phyloP scores from a whole-genome alignment of 2,888 invertebrate species.

The Keiferia lycopersicella region DNA sequence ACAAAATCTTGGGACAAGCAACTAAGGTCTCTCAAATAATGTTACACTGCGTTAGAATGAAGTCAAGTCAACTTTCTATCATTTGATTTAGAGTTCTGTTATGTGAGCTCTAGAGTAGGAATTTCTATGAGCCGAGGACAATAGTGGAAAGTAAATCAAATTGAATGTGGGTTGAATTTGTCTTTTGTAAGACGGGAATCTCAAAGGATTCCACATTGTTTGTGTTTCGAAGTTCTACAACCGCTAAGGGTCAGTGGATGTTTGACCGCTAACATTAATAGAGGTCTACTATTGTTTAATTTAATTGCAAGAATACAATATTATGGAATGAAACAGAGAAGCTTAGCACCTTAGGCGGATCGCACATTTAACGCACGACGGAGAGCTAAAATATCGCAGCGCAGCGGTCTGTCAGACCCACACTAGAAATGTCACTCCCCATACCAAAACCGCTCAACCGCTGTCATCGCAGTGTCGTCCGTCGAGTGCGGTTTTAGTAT shows the following conservation, averaged over 20 bases:
- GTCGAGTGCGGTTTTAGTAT: too few species aligned
- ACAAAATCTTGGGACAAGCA: slow-evolving; percentile 53
- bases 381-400: too few species aligned
- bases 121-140: slow-evolving; percentile 34
- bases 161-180: slow-evolving; percentile 43
- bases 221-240: slow-evolving; percentile 31
- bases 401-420: too few species aligned
- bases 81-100: slow-evolving; percentile 40
- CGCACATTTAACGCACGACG: too few species aligned
- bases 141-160: slow-evolving; percentile 46
- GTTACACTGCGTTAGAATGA: slow-evolving; percentile 50
- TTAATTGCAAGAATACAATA: not conserved
- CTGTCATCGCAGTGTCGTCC: too few species aligned
- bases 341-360: not conserved
- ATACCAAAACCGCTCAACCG: too few species aligned
- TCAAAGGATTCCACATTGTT: slow-evolving; percentile 35
- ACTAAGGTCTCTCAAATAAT: slow-evolving; percentile 53
- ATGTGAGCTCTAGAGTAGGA: slow-evolving; percentile 36
- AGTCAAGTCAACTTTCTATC: slow-evolving; percentile 34
- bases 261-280: not conserved
- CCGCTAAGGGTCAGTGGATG: slow-evolving; percentile 1
- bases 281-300: not conserved
- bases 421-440: too few species aligned
- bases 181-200: slow-evolving; percentile 27
- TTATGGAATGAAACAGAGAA: not conserved